These are phyloP conservation scores for Resseliella maxima DNA, from an alignment of 2,888 invertebrate species.

Conservation along the genomic window DNA sequence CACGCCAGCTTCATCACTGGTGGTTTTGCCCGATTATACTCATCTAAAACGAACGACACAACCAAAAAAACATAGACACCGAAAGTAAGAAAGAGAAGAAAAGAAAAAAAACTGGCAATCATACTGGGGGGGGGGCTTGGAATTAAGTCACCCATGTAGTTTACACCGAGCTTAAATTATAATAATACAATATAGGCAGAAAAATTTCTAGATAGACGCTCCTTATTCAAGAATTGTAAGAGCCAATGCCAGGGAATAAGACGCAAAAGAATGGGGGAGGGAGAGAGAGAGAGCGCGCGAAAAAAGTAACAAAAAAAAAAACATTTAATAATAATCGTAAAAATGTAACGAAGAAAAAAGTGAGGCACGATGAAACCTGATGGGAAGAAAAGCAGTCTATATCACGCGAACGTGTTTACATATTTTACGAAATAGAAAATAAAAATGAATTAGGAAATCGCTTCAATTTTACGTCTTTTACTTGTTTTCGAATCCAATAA, in stretches of 20 bases:
- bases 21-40: background rate
- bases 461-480: background rate
- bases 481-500: background rate
- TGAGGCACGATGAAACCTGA: background rate
- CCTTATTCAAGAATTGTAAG: background rate
- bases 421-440: conserved; percentile 23
- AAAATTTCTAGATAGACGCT: background rate
- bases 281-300: background rate
- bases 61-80: too few species aligned
- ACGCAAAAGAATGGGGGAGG: too few species aligned
- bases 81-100: too few species aligned
- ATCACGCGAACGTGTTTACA: conserved; percentile 24
- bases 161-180: background rate
- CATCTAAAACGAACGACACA: background rate
- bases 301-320: background rate
- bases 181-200: background rate
- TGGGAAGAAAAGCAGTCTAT: background rate
- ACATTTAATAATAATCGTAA: conserved; percentile 38
- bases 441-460: conserved; percentile 1
- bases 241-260: background rate
- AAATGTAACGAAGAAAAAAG: background rate
- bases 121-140: background rate
- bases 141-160: background rate
- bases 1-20: background rate
- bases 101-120: background rate